Evolutionary conservation across 1,140 invertebrate species (phyloP), one percentile per base, ranked within the genome.

Genomic region (Bombus sibiricus): DNA sequence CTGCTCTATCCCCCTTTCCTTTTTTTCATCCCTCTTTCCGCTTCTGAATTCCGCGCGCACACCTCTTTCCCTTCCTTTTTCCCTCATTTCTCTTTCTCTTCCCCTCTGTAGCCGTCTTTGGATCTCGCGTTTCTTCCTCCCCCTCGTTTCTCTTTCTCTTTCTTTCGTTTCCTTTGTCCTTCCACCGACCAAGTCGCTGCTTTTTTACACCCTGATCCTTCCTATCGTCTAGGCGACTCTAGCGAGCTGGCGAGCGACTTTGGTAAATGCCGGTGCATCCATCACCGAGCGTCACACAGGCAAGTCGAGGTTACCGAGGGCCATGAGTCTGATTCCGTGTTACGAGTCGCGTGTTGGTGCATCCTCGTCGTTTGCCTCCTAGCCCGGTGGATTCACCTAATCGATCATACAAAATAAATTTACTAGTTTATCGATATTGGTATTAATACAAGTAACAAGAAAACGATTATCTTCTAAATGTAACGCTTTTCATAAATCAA

Each of bases 231-330:
- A 81, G 88, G 79, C 81, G 88, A 89, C 79, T 89, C 89, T 86
- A 76, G 73, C 83, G 75, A 66, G 57, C 66, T 37, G 68, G 68
- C 68, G 68, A 41, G 86, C 80, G 89, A 82, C 80, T 89, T 82
- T 89, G 85, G 80, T 86, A 89, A 89, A 89, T 89, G 85, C 80
- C 80, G 72, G 84, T 81, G 88, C 86, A 89, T 90, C 85, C 88
- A 90, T 89, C 88, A 90, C 78, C 81, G 77, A 37, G 53, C 85
- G 85, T 87, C 88, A 84, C 72, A 41, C 34, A 22, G 10, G 22
- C 25, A 15, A 37, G 25, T 59, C 41, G 43, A 43, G 69, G 37
- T 28, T 71, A 34, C 22, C 32, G 32, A 37, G 73, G n/a, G 4
- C 25, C 39, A 18, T 22, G 12, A 12, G 28, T 41, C 39, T 41